Evolutionary conservation across 1,140 invertebrate genomes (phyloP).

Genomic region (Copidosoma floridanum): DNA sequence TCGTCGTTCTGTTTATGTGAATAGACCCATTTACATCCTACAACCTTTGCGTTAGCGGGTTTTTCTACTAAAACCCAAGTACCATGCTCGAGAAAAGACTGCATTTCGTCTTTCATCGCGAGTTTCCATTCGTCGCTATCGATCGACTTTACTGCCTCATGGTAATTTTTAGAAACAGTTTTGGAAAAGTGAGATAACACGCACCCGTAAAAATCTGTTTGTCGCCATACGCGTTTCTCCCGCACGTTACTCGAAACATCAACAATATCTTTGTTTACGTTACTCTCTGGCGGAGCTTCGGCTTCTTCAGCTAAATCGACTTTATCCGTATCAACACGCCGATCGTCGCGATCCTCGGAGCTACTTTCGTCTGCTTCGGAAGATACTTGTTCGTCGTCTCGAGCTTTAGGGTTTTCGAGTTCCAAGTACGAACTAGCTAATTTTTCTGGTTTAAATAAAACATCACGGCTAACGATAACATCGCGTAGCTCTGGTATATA

Average conservation of each 20-base stretch:
- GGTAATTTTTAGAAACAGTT: not conserved
- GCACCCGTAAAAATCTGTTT: constrained; percentile 1
- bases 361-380: no score
- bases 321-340: no score
- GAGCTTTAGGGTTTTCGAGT: no score
- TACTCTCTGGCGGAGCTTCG: no score
- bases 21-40: constrained; percentile 30
- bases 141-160: constrained; percentile 7
- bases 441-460: constrained; percentile 5
- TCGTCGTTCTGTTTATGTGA: constrained; percentile 22
- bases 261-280: not conserved
- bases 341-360: no score
- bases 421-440: no score
- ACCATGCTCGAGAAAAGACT: constrained; percentile 25
- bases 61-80: constrained; percentile 28
- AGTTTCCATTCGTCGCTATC: constrained; percentile 22
- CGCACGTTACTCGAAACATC: no score
- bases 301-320: no score
- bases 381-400: no score
- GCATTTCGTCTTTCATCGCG: constrained; percentile 31
- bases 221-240: no score
- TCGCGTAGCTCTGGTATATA: constrained; percentile 1
- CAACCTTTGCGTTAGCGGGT: constrained; percentile 14
- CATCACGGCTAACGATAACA: constrained; percentile 9
- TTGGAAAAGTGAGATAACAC: not conserved